Evolutionary conservation across 2,888 invertebrate species (phyloP), one percentile per base, ranked within the genome.

Genomic region (Aphidius colemani): DNA sequence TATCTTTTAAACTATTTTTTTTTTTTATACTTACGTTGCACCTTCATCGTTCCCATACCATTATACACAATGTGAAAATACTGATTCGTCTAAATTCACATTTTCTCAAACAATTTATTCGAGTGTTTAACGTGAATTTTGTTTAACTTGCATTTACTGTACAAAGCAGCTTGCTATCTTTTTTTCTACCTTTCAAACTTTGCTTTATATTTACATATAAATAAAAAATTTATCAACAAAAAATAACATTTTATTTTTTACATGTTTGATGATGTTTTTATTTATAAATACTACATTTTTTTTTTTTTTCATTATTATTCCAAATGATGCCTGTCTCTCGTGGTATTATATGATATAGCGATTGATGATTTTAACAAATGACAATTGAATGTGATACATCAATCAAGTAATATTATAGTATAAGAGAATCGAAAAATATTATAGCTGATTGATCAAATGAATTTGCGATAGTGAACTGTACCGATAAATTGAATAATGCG

Each of bases 31-130:
- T 30, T 30, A 30, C 30, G 30, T 59, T 59, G 64, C 56, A 65
- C 59, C 58, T 53, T 30, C 30, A 30, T 30, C 56, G 53, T 61
- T 61, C 61, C 63, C 61, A 62, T 67, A 63, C 65, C 6, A 30
- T 50, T 58, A 55, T 48, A 62, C 55, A 55, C 57, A 61, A 59
- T 46, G 63, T 62, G 66, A 55, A 69, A 70, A 72, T 74, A 73
- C 73, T 65, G 74, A 74, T 75, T 75, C 74, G 70, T 64, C 71
- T 70, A 68, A 70, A 73, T 73, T 71, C 68, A 64, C 66, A 62
- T 69, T 67, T 63, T 56, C 64, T 62, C 66, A 56, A 62, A 59
- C 61, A 62, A 59, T 45, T 55, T 30, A 30, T 30, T 30, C 30
- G 30, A 30, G 30, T 30, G 30, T 55, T 61, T 60, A 53, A 63